These are phyloP conservation scores for Parotia lawesii DNA, from an alignment of 2,113 vertebrate genomes.

Conservation along the genomic window DNA sequence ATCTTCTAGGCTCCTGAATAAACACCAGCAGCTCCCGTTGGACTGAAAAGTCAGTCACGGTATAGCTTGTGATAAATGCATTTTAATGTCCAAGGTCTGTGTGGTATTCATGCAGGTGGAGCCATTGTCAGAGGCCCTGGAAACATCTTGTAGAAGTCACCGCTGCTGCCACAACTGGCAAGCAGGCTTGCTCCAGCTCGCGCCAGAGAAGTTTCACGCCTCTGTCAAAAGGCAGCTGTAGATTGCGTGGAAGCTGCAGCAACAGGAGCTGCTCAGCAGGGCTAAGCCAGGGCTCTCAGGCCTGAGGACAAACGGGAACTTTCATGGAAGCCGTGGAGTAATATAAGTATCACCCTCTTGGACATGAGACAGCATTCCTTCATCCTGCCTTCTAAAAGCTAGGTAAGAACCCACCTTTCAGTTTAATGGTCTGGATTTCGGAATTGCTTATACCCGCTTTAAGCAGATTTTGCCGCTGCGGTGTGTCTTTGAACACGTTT, in stretches of 20 bases:
- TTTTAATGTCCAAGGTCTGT: not conserved
- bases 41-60: not conserved
- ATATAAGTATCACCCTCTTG: not conserved
- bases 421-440: not conserved
- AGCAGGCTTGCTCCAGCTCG: not conserved
- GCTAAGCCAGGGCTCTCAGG: not conserved
- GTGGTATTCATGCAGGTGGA: not conserved
- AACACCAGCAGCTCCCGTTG: not conserved
- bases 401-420: not conserved
- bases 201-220: accelerated
- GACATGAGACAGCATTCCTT: not conserved
- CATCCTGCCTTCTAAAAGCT: not conserved
- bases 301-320: not conserved
- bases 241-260: not conserved
- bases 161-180: not conserved
- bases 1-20: not conserved
- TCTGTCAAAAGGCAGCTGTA: not conserved
- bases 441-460: not conserved
- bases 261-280: not conserved
- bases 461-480: not conserved
- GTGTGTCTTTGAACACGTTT: not conserved
- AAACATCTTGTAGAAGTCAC: not conserved
- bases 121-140: not conserved
- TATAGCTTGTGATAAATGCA: not conserved
- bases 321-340: accelerated